Base-by-base conservation (phyloP, 2,797 vertebrate species). In the Propithecus perrieri region DNA sequence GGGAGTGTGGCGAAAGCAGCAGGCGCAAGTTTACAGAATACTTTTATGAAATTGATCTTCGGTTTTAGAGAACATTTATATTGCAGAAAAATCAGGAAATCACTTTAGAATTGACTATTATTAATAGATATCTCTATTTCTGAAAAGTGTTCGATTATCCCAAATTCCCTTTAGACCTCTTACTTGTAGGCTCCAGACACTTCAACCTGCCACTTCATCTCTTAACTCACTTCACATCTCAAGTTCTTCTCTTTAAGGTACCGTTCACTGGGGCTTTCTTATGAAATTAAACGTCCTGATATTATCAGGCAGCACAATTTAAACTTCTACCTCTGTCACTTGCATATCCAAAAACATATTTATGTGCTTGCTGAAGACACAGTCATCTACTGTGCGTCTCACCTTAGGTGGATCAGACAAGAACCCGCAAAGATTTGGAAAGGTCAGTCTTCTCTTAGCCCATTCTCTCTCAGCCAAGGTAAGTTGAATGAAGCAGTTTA, bases 1-100 rank as follows among this genome's bases (percentile, higher is more conserved):
- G 6, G 41, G 7, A 85, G 2, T 11, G 8, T 10, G 3, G 17
- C 0, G 2, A 78, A 78, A 72, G 35, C 1, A 38, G 28, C 12
- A 59, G 17, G 15, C 10, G n/a, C 0, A 2, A 24, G 57, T 84
- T 48, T 9, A 8, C 8, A 20, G 26, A 57, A 33, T 12, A 7
- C 41, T 69, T 90, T 71, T 15, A 43, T 24, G n/a, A 33, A 80
- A 13, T 18, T 14, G 2, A 28, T 41, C 4, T 72, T 67, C 33
- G 18, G 4, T 63, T 95, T 81, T 41, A 30, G 46, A 59, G 30
- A 11, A 48, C 5, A 43, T 48, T 33, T 71, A n/a, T 46, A 18
- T 4, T 71, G 20, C 12, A 50, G 43, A 86, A 61, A 88, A 91
- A 35, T 20, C 86, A 43, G 24, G 26, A 38, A 0, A 13, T n/a